Conservation (phyloP, 2,113 vertebrate genomes). For the Desmodus rotundus region DNA sequence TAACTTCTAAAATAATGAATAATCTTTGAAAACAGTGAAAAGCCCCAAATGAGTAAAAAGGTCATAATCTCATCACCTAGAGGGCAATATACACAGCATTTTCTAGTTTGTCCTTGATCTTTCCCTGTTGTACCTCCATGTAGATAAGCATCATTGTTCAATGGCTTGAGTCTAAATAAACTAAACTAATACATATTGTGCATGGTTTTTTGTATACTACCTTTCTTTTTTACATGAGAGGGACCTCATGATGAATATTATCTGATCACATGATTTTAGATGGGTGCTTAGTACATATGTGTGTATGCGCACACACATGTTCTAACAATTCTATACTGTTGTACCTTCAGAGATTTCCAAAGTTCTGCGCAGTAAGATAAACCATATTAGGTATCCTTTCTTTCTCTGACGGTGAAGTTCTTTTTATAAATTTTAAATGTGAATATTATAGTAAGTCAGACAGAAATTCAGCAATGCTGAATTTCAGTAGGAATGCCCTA, state of each 20-base stretch:
- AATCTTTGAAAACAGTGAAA: background rate
- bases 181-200: background rate
- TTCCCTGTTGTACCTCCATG: background rate
- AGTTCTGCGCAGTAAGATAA: background rate
- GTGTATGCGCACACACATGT: background rate
- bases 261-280: background rate
- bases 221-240: background rate
- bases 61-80: background rate
- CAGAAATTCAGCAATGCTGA: background rate
- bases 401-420: background rate
- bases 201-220: background rate
- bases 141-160: background rate
- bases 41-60: background rate
- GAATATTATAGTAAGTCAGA: background rate
- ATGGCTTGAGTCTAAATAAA: background rate
- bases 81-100: background rate
- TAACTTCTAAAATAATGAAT: constrained; percentile 16
- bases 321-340: background rate
- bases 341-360: background rate
- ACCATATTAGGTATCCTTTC: background rate
- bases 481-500: background rate
- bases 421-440: background rate
- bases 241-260: background rate
- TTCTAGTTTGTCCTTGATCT: background rate
- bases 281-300: background rate